phyloP scores from a whole-genome alignment of 2,113 vertebrate genomes.

The Nothobranchius kuhntae region DNA sequence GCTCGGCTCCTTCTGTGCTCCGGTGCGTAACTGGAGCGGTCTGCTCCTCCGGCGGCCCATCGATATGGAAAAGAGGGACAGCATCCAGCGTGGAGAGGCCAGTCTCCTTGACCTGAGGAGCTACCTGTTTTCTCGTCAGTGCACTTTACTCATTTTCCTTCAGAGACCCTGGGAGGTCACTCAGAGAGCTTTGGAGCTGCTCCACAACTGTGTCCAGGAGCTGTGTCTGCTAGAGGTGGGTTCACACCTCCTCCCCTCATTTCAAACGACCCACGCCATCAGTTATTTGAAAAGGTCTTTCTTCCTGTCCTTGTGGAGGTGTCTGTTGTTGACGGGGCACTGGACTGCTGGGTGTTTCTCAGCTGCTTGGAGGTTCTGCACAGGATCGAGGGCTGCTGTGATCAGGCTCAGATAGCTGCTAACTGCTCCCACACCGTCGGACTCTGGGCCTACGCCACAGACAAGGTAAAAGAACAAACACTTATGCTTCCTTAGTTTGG shows the following conservation, averaged over 20 bases:
- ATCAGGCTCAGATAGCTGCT: conserved; percentile 88
- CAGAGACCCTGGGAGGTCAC: conserved; percentile 98
- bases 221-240: conserved; percentile 90
- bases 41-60: conserved; percentile 92
- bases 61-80: conserved; percentile 96
- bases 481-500: not conserved
- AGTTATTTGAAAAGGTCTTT: not conserved
- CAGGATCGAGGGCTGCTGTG: conserved; percentile 95
- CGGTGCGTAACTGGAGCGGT: conserved; percentile 93
- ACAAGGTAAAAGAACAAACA: conserved; percentile 82
- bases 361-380: conserved; percentile 98
- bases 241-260: not conserved
- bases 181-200: conserved; percentile 90
- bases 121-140: conserved; percentile 97
- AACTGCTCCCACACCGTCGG: conserved; percentile 94
- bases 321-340: conserved; percentile 88
- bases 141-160: conserved; percentile 94
- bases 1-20: conserved; percentile 95
- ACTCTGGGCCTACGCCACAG: conserved; percentile 94
- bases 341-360: conserved; percentile 98
- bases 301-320: conserved; percentile 75
- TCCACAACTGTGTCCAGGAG: conserved; percentile 97
- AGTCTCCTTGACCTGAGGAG: conserved; percentile 93
- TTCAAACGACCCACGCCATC: too few species aligned
- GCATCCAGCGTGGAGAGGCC: conserved; percentile 90